These are phyloP conservation scores for Hippocampus barbouri DNA, from an alignment of 2,113 vertebrate species.

Conservation along the genomic window DNA sequence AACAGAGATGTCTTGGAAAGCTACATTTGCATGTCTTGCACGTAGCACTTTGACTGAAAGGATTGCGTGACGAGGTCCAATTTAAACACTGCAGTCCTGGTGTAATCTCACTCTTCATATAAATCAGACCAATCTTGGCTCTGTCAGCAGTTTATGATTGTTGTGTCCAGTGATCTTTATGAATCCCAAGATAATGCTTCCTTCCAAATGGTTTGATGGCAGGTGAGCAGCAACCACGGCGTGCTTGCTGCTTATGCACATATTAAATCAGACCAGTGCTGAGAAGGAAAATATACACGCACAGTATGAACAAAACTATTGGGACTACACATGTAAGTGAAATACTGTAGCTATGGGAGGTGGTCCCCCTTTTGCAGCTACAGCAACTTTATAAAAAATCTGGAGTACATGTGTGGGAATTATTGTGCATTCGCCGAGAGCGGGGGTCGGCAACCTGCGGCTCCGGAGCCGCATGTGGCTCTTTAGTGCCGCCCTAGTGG, in stretches of 20 bases:
- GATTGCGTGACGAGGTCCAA: slow-evolving; percentile 4
- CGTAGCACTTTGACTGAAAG: neutral
- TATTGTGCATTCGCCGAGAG: neutral
- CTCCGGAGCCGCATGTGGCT: no score
- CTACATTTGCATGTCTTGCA: slow-evolving; percentile 2
- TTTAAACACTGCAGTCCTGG: neutral
- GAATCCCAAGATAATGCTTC: slow-evolving; percentile 6
- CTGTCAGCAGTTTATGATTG: slow-evolving; percentile 2
- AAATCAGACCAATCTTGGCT: slow-evolving; percentile 13
- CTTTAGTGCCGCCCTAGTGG: no score
- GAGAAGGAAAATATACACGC: slow-evolving; percentile 5
- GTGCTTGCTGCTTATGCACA: neutral
- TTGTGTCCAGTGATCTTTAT: slow-evolving; percentile 5
- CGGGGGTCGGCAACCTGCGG: no score
- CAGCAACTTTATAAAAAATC: neutral
- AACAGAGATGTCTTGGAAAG: slow-evolving; percentile 9
- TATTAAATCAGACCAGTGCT: slow-evolving; percentile 3
- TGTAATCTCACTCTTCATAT: slow-evolving; percentile 16
- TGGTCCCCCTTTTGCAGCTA: neutral
- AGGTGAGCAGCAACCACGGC: neutral
- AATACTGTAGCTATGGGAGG: neutral
- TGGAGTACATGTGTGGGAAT: neutral
- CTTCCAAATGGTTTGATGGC: slow-evolving; percentile 1
- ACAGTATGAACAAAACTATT: neutral
- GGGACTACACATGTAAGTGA: neutral